Evolutionary conservation across 2,113 vertebrate species (phyloP).

Genomic region (Hemiprocne comata): DNA sequence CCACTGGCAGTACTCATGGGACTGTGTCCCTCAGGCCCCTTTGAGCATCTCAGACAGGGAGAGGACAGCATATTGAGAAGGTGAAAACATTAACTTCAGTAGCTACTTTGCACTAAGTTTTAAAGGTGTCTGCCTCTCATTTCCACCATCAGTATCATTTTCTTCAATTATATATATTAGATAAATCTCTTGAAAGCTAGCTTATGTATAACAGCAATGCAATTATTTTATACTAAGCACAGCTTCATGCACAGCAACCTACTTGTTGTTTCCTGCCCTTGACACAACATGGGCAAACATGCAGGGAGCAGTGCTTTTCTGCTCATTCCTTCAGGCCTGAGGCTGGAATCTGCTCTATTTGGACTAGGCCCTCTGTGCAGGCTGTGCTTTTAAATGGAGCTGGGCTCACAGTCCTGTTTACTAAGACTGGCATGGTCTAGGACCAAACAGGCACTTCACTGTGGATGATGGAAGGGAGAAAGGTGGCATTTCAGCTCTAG

Average conservation of each 20-base stretch:
- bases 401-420: neutral
- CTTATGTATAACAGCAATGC: neutral
- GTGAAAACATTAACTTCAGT: neutral
- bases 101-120: neutral
- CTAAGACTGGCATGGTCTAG: neutral
- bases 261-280: neutral
- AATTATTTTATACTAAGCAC: neutral
- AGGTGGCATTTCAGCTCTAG: neutral
- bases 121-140: neutral
- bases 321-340: neutral
- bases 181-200: neutral
- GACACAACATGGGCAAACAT: neutral
- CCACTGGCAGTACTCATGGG: too few relatives aligned
- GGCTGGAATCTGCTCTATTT: neutral
- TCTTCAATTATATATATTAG: neutral
- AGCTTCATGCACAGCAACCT: neutral
- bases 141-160: neutral
- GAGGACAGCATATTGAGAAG: neutral
- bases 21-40: neutral
- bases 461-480: neutral
- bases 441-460: neutral
- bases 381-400: neutral
- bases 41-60: neutral
- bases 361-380: neutral
- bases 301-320: neutral